Percentiles rank a stretch among this genome's conserved stretches.
phyloP scores from a whole-genome alignment of 2,888 invertebrate species.

The Pammene aurita region DNA sequence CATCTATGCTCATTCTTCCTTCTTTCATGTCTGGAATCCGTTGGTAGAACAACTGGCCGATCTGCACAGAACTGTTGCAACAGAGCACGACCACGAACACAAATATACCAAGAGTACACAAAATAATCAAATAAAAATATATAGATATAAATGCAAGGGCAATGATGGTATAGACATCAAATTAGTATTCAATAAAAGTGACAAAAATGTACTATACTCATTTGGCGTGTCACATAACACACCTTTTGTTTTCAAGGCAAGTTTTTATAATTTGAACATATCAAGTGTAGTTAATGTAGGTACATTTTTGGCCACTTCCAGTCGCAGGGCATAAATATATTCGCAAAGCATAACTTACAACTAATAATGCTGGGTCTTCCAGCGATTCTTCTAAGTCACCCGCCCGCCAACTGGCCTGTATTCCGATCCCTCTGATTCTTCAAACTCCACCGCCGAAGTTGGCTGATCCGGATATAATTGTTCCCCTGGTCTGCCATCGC shows the following conservation, averaged over 20 bases:
- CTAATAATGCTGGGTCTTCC: background rate
- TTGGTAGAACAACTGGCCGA: background rate
- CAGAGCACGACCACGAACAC: background rate
- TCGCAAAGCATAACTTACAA: constrained; percentile 10
- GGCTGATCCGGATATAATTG: background rate
- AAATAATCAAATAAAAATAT: background rate
- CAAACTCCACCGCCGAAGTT: background rate
- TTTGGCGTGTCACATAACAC: too few species aligned
- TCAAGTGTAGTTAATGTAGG: too few species aligned
- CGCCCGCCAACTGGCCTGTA: background rate
- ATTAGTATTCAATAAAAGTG: background rate
- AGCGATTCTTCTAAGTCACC: background rate
- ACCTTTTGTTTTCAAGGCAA: too few species aligned
- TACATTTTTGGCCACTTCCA: too few species aligned
- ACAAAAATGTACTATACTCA: too few species aligned
- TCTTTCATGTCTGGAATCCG: background rate
- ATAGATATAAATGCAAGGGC: background rate
- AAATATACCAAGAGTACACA: background rate
- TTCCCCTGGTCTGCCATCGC: background rate
- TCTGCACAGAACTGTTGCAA: constrained; percentile 1
- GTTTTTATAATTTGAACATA: too few species aligned
- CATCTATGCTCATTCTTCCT: background rate
- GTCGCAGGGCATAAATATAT: background rate
- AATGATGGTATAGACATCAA: background rate
- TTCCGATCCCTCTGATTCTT: background rate